phyloP scores from a whole-genome alignment of 2,113 vertebrate genomes.

The Serinus canaria region DNA sequence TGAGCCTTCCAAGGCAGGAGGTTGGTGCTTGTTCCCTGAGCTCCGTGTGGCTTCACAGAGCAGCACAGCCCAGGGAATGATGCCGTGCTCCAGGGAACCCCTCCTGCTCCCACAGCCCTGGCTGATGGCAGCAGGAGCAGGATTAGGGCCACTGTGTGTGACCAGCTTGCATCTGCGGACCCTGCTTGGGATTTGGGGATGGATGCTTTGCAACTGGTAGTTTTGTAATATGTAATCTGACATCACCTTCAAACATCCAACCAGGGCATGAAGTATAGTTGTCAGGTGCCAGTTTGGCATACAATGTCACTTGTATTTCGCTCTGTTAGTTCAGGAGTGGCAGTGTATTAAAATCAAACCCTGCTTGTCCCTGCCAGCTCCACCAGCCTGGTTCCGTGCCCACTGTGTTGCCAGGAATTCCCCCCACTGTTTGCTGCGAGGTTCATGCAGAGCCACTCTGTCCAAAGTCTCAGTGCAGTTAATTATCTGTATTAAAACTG shows the following conservation, averaged over 20 bases:
- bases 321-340: conserved; percentile 59
- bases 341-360: conserved; percentile 62
- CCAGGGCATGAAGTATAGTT: conserved; percentile 58
- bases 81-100: background rate
- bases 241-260: conserved; percentile 66
- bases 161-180: background rate
- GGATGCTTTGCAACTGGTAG: conserved; percentile 11
- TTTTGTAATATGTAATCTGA: conserved; percentile 55
- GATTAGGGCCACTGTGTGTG: background rate
- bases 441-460: conserved; percentile 35
- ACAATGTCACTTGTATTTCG: background rate
- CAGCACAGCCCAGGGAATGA: background rate
- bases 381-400: conserved; percentile 39
- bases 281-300: conserved; percentile 55
- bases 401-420: conserved; percentile 35
- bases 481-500: conserved; percentile 62
- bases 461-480: conserved; percentile 59
- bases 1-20: background rate
- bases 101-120: background rate
- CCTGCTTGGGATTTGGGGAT: background rate
- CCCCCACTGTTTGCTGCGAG: conserved; percentile 42
- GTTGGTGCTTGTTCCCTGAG: background rate
- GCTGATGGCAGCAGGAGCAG: background rate
- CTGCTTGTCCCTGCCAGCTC: conserved; percentile 55
- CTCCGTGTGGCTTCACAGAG: background rate